These are phyloP conservation scores for Trichopria drosophilae DNA, from an alignment of 2,888 invertebrate genomes.

Conservation along the genomic window DNA sequence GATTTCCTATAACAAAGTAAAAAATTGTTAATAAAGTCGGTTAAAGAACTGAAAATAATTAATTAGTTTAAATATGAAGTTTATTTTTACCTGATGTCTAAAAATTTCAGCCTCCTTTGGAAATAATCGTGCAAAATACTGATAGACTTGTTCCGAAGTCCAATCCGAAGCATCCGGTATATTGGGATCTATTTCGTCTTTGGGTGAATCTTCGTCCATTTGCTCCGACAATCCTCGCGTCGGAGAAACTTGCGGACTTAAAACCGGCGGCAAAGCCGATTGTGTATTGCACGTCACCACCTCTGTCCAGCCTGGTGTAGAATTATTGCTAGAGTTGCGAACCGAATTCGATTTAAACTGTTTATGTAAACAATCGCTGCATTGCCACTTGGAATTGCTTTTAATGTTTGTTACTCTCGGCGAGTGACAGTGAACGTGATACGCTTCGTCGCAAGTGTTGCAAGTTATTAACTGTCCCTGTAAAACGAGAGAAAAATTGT, in stretches of 20 bases:
- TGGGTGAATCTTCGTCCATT: conserved; percentile 47
- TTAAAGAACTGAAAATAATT: conserved; percentile 1
- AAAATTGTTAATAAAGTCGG: conserved; percentile 11
- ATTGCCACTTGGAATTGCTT: conserved; percentile 71
- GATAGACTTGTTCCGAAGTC: conserved; percentile 80
- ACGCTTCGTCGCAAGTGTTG: conserved; percentile 81
- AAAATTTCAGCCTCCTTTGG: conserved; percentile 80
- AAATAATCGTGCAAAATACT: conserved; percentile 77
- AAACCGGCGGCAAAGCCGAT: conserved; percentile 47
- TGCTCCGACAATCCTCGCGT: conserved; percentile 47
- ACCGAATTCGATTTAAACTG: conserved; percentile 40
- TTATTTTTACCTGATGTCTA: conserved; percentile 77
- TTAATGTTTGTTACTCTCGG: conserved; percentile 65
- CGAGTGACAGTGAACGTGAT: conserved; percentile 79
- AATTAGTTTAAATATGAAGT: conserved; percentile 13
- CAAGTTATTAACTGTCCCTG: conserved; percentile 78
- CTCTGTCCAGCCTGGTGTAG: conserved; percentile 43
- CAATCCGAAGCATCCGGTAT: conserved; percentile 82
- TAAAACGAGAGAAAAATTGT: conserved; percentile 10
- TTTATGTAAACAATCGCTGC: conserved; percentile 65
- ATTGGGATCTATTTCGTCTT: conserved; percentile 63
- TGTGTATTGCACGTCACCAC: conserved; percentile 44
- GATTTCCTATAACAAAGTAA: conserved; percentile 70
- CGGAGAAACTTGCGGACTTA: conserved; percentile 55
- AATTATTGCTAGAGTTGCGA: conserved; percentile 32